Evolutionary conservation across 2,797 vertebrate genomes (phyloP).

Genomic region (Macroramphosus scolopax): DNA sequence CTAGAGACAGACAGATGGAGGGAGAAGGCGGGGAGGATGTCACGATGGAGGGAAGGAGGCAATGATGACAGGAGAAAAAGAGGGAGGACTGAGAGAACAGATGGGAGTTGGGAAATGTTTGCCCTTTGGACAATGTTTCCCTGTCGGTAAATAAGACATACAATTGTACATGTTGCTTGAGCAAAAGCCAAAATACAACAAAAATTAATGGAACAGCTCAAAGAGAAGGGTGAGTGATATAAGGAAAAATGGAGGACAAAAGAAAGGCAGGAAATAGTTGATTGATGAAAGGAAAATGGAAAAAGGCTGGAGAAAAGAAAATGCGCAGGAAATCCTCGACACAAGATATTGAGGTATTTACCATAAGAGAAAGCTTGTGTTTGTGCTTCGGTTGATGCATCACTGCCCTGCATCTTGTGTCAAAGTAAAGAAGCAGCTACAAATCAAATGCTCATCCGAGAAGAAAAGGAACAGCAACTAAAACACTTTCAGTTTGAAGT

Average conservation of each 20-base stretch:
- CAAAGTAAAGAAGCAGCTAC: background rate
- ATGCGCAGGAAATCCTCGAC: constrained; percentile 1
- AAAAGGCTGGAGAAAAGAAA: constrained; percentile 9
- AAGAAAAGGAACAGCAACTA: constrained; percentile 8
- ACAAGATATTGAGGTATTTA: background rate
- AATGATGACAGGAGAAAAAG: constrained; percentile 18
- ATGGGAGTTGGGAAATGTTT: constrained; percentile 8
- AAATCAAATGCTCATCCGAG: constrained; percentile 14
- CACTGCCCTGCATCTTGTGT: background rate
- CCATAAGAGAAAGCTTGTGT: background rate
- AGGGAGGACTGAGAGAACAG: constrained; percentile 4
- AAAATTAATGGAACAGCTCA: constrained; percentile 8
- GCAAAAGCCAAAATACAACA: constrained; percentile 4
- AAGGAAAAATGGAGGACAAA: constrained; percentile 17
- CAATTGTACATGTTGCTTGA: background rate
- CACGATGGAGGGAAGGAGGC: constrained; percentile 27
- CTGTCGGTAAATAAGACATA: constrained; percentile 5
- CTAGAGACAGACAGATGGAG: constrained; percentile 33
- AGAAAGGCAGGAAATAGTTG: constrained; percentile 17
- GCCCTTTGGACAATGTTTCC: constrained; percentile 23
- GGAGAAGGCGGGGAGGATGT: constrained; percentile 32
- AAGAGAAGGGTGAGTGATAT: constrained; percentile 10
- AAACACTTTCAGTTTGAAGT: constrained; percentile 32
- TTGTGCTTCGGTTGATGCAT: background rate
- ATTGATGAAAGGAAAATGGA: constrained; percentile 19